Conservation (phyloP, 2,888 invertebrate genomes). For the Xylophagus ater region DNA sequence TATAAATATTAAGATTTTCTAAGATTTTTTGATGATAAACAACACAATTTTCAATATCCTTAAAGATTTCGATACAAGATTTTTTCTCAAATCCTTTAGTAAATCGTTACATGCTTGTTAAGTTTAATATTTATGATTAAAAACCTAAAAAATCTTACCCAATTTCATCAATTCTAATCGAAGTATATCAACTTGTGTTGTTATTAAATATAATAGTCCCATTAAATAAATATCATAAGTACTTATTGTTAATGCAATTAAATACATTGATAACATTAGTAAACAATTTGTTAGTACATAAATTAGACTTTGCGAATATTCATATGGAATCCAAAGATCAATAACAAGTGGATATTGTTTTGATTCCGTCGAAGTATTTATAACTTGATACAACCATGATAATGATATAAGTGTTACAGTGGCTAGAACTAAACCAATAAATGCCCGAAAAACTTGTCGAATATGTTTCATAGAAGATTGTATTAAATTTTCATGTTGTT, state of each 20-base stretch:
- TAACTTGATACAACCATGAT: too few species aligned
- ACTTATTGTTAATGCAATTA: constrained; percentile 28
- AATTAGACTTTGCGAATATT: constrained; percentile 9
- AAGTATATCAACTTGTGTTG: constrained; percentile 28
- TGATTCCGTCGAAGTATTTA: too few species aligned
- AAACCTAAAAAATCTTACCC: constrained; percentile 5
- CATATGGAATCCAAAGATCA: constrained; percentile 5
- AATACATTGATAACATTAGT: constrained; percentile 26
- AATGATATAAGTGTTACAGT: too few species aligned
- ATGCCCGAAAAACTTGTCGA: too few species aligned
- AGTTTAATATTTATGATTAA: too few species aligned
- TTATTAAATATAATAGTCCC: constrained; percentile 25
- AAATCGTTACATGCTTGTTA: too few species aligned
- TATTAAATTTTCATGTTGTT: not conserved
- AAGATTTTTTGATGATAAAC: not conserved
- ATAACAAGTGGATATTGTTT: too few species aligned
- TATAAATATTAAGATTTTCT: too few species aligned
- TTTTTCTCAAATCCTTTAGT: constrained; percentile 1
- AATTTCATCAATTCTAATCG: constrained; percentile 22
- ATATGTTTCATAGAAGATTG: not conserved
- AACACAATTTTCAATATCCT: not conserved
- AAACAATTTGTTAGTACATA: constrained; percentile 29
- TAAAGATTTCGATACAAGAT: constrained; percentile 1
- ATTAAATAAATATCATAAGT: constrained; percentile 28
- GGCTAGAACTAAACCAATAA: too few species aligned